Evolutionary conservation across 2,797 vertebrate species (phyloP), one percentile per base, ranked within the genome.

Genomic region (Rhinoraja longicauda): DNA sequence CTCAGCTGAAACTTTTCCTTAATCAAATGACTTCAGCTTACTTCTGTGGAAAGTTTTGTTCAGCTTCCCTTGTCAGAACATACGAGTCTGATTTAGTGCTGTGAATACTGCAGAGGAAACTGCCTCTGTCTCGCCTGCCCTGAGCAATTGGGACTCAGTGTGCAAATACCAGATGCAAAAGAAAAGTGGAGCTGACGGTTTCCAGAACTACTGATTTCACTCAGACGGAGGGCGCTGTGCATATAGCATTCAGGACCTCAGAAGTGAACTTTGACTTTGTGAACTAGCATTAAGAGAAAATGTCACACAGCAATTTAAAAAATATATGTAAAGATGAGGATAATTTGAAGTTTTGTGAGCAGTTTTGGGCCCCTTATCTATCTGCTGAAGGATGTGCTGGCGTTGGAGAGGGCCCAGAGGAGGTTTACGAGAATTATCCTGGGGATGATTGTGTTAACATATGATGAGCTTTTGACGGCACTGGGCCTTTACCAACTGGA

Each of bases 11-110:
- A 75, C 39, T 57, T 92, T 92, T 70, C 24, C 45, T 45, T 29
- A n/a, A 57, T 79, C 70, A 76, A 57, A 36, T 64, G 62, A 70
- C 64, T 88, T 77, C 78, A 72, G 26, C 76, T 53, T 70, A 24
- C 29, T 67, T 67, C 57, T 32, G 24, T 93, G 90, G 92, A 93
- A 93, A 91, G 45, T 82, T 72, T 73, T 77, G 64, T 93, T 93
- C 93, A 72, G 53, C 32, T 93, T 92, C 90, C 75, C 53, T 93
- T 93, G 82, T 77, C 73, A 90, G 59, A 93, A 79, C 88, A 88
- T 81, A 88, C 76, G 32, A 90, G 84, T 57, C 76, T 93, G 77
- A 93, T 94, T 93, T 94, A 92, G 36, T 73, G 59, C 82, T 17
- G 64, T 29, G 77, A 82, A 93, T 67, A 81, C 77, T 79, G 67